A percentile compares a stretch with the other conserved stretches of the same genome.
Evolutionary conservation across 2,888 invertebrate genomes (phyloP).

Genomic region (Abscondita cerata): DNA sequence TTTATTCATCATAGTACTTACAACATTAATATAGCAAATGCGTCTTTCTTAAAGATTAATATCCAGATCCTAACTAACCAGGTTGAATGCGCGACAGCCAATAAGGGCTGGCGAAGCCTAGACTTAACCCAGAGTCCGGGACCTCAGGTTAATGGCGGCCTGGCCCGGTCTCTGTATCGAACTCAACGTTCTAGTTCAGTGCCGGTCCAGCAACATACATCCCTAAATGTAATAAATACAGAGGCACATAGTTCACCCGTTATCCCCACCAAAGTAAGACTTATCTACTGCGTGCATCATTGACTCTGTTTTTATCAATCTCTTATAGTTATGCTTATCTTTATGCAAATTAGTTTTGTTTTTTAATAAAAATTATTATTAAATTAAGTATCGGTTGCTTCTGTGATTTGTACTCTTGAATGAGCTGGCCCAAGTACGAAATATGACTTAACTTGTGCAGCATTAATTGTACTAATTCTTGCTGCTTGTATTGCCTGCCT

Average conservation of each 20-base stretch:
- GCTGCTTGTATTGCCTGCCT: slow-evolving; percentile 55
- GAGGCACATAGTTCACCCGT: slow-evolving; percentile 48
- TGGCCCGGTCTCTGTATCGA: slow-evolving; percentile 64
- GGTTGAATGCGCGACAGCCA: slow-evolving; percentile 55
- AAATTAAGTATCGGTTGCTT: slow-evolving; percentile 38
- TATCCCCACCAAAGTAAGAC: slow-evolving; percentile 57
- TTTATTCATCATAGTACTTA: slow-evolving; percentile 17
- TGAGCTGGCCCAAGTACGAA: slow-evolving; percentile 49
- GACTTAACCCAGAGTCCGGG: slow-evolving; percentile 57
- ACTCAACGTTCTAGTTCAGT: slow-evolving; percentile 71
- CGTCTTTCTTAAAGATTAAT: slow-evolving; percentile 32
- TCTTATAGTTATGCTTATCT: slow-evolving; percentile 36
- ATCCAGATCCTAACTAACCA: slow-evolving; percentile 46
- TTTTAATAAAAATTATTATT: slow-evolving; percentile 27
- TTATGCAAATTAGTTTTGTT: slow-evolving; percentile 29
- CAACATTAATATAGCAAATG: slow-evolving; percentile 19
- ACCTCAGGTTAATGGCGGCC: slow-evolving; percentile 50
- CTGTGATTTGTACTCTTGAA: slow-evolving; percentile 39
- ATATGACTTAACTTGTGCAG: slow-evolving; percentile 50
- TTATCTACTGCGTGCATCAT: slow-evolving; percentile 33
- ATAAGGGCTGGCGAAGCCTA: slow-evolving; percentile 63
- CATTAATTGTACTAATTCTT: slow-evolving; percentile 52
- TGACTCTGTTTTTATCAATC: slow-evolving; percentile 34
- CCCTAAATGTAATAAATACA: slow-evolving; percentile 39
- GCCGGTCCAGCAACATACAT: slow-evolving; percentile 59